These are phyloP conservation scores for Microctenopoma steveboyesi DNA, from an alignment of 2,797 vertebrate species.

Conservation along the genomic window DNA sequence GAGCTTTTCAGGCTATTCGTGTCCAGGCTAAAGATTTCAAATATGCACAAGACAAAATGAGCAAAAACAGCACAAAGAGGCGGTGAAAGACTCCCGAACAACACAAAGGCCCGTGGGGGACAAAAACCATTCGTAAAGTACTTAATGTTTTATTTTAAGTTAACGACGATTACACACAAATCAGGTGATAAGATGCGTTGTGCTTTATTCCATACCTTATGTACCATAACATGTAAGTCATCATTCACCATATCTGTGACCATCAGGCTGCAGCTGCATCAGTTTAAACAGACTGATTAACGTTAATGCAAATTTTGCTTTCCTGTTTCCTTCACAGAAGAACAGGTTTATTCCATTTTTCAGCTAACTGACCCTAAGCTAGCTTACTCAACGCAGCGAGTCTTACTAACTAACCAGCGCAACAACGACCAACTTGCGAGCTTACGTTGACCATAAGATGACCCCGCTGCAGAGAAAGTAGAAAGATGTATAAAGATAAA, in stretches of 20 bases:
- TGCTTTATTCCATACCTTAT: too few relatives aligned
- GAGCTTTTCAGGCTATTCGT: too few relatives aligned
- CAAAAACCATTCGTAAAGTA: neutral
- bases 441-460: accelerated
- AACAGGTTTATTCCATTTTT: too few relatives aligned
- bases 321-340: neutral
- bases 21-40: too few relatives aligned
- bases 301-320: neutral
- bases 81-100: neutral
- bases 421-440: neutral
- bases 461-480: accelerated
- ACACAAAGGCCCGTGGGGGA: constrained; percentile 26
- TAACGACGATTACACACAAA: neutral
- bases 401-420: neutral
- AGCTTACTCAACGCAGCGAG: neutral
- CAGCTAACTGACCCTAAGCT: neutral
- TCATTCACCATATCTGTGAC: neutral
- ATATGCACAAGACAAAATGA: neutral
- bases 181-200: too few relatives aligned
- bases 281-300: too few relatives aligned
- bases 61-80: constrained; percentile 7
- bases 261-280: too few relatives aligned
- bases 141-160: neutral
- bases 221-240: accelerated
- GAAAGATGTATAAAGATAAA: accelerated